Base-by-base conservation (phyloP, 2,888 invertebrate genomes). In the Macroteleia sp. region DNA sequence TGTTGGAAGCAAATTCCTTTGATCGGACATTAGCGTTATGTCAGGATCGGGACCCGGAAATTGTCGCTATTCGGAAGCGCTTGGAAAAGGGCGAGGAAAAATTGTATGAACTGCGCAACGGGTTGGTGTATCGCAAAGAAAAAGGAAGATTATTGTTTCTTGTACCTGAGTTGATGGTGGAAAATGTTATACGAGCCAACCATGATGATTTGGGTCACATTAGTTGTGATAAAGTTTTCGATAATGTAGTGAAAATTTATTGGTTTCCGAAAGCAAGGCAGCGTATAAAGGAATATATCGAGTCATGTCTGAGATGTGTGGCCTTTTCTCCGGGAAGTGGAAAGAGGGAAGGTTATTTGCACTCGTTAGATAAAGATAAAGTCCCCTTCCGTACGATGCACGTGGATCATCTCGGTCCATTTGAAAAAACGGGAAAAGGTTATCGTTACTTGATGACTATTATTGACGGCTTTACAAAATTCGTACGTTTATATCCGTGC, bases 391-490 rank as follows among this genome's bases (percentile, higher is more conserved):
- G n/a, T 2, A 57, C 42, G 1, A 2, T 42, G 9, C 57, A 57
- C 5, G 17, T 57, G 0, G 19, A 28, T n/a, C 41, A 57, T 20
- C 1, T 22, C 0, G 57, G 57, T 10, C 30, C 42, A 2, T 42
- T 57, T 1, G 42, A 42, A 30, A 57, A 57, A 42, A 28, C 30
- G 1, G 9, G 19, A 1, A 41, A 1, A 3, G n/a, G 42, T 2
- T 12, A 14, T 42, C n/a, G 20, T 12, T 20, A 41, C 12, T 12
- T 42, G 1, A 9, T 57, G 2, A 36, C 36, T 0, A 20, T 28
- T 5, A 28, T 91, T 48, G 88, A 90, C 8, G 17, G 84, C 82
- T 52, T 52, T 10, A 52, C 34, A 1, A 52, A 32, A 19, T 52
- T 20, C 14, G 14, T 50, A 1, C 1, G 19, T 0, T 19, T 50